Evolutionary conservation across 2,888 invertebrate species (phyloP).

Genomic region (Drosophila suboccidentalis): DNA sequence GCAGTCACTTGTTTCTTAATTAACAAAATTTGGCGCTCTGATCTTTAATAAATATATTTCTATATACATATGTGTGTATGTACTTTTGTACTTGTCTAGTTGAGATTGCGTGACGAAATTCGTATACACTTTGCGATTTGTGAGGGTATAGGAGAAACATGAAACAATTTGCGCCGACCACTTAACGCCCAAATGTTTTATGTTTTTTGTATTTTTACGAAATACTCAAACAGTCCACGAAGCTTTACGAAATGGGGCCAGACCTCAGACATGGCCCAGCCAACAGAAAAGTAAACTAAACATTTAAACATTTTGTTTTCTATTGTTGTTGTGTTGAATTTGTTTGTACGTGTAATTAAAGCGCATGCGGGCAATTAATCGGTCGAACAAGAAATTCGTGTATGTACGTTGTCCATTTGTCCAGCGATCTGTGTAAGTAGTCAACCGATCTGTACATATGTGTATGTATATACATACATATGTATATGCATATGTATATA

Average conservation of each 20-base stretch:
- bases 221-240: slow-evolving; percentile 63
- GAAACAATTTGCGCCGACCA: slow-evolving; percentile 52
- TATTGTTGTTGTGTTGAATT: slow-evolving; percentile 18
- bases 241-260: slow-evolving; percentile 69
- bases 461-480: background rate
- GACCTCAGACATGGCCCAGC: slow-evolving; percentile 35
- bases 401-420: slow-evolving; percentile 24
- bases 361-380: slow-evolving; percentile 78
- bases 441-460: slow-evolving; percentile 5
- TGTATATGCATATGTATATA: background rate
- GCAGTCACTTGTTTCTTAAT: background rate
- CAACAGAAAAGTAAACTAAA: slow-evolving; percentile 57
- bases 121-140: slow-evolving; percentile 6
- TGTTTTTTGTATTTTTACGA: slow-evolving; percentile 56
- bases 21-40: background rate
- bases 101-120: slow-evolving; percentile 8
- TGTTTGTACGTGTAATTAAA: slow-evolving; percentile 65
- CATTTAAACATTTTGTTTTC: slow-evolving; percentile 40
- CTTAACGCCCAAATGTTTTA: slow-evolving; percentile 54
- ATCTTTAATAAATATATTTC: background rate
- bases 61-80: background rate
- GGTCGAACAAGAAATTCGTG: slow-evolving; percentile 64
- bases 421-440: slow-evolving; percentile 8
- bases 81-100: background rate
- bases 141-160: slow-evolving; percentile 28